phyloP scores from a whole-genome alignment of 2,113 vertebrate genomes.

The Scomber japonicus region DNA sequence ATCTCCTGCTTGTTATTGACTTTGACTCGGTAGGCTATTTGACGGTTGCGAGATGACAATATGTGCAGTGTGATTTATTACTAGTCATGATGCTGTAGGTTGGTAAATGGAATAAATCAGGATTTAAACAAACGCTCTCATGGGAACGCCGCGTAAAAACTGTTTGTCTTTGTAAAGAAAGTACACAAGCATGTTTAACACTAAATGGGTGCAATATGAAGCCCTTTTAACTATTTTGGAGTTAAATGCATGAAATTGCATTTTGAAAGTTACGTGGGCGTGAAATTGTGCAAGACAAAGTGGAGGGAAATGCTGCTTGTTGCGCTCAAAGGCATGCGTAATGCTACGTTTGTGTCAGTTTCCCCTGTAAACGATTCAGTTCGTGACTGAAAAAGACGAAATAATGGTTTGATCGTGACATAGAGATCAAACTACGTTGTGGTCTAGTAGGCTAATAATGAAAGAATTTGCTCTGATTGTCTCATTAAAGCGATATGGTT shows the following conservation, averaged over 20 bases:
- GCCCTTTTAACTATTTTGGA: not conserved
- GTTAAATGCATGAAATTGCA: not conserved
- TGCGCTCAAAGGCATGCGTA: constrained; percentile 37
- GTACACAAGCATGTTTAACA: not conserved
- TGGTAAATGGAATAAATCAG: not conserved
- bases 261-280: not conserved
- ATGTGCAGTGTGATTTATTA: not conserved
- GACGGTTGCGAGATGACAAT: not conserved
- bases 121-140: not conserved
- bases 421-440: not conserved
- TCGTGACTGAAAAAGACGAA: not conserved
- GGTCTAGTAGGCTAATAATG: not conserved
- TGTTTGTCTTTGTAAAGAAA: not conserved
- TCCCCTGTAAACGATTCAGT: not conserved
- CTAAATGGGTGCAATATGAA: not conserved
- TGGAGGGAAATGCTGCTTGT: constrained; percentile 14
- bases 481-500: not conserved
- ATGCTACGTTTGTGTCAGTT: not conserved
- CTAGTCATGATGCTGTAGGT: too few species aligned
- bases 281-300: not conserved
- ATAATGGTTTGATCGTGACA: not conserved
- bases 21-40: not conserved
- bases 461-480: not conserved
- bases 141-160: not conserved
- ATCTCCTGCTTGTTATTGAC: not conserved